Evolutionary conservation across 92 coral and sea anemone species (phyloP).

Genomic region (Phenganax stokvisi): DNA sequence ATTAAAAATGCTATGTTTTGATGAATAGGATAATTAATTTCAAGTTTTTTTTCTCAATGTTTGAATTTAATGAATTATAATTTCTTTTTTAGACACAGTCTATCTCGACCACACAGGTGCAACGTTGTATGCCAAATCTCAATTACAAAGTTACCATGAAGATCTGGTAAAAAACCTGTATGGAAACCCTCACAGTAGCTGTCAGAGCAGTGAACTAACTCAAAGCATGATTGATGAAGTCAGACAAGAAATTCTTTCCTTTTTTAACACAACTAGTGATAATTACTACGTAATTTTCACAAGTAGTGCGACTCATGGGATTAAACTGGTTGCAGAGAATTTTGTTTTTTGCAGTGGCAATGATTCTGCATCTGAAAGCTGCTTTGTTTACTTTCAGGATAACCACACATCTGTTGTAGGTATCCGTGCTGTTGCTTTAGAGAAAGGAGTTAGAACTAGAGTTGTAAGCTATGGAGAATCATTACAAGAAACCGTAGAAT

Average conservation of each 20-base stretch:
- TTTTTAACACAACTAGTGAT: conserved; percentile 70
- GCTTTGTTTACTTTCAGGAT: conserved; percentile 70
- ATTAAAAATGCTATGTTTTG: too few species aligned
- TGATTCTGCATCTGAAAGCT: conserved; percentile 27
- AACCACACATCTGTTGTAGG: conserved; percentile 97
- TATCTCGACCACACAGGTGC: conserved; percentile 89
- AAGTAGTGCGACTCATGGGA: conserved; percentile 75
- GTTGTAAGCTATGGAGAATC: conserved; percentile 60
- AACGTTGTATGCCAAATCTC: conserved; percentile 73
- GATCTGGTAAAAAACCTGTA: conserved; percentile 66
- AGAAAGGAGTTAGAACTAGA: conserved; percentile 53
- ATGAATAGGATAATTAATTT: background rate
- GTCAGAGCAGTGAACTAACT: conserved; percentile 70
- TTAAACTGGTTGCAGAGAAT: conserved; percentile 70
- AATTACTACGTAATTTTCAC: conserved; percentile 80
- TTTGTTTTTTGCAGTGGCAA: conserved; percentile 57
- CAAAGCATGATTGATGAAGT: conserved; percentile 66
- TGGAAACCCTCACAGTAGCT: conserved; percentile 93
- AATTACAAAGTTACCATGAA: conserved; percentile 50
- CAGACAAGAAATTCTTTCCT: conserved; percentile 63
- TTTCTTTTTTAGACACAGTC: conserved; percentile 52
- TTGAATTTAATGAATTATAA: background rate
- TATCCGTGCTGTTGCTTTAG: conserved; percentile 69
- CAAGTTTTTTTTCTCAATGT: background rate
- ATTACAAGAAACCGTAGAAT: background rate